These are phyloP conservation scores for Micoletzkya japonica DNA, from an alignment of 2,888 invertebrate genomes.

Conservation along the genomic window DNA sequence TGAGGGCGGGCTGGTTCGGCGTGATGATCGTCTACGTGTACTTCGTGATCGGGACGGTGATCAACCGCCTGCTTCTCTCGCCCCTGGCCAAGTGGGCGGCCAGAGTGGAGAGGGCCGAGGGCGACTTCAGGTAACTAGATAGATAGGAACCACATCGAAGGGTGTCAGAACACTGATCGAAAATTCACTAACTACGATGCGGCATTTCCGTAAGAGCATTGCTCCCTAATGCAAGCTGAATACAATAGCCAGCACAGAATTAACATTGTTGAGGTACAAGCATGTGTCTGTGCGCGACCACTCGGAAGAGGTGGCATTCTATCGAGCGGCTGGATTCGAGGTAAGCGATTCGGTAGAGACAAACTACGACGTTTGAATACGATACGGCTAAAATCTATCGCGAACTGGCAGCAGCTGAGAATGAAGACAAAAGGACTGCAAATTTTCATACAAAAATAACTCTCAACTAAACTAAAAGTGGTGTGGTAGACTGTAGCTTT, in stretches of 20 bases:
- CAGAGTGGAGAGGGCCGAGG: conserved; percentile 69
- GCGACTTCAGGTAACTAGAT: conserved; percentile 71
- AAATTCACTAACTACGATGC: not conserved
- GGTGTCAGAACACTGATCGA: not conserved
- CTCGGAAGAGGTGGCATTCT: conserved; percentile 48
- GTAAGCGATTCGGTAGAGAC: too few species aligned
- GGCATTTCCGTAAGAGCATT: too few species aligned
- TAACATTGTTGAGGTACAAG: too few species aligned
- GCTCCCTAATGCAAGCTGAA: too few species aligned
- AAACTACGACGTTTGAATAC: too few species aligned
- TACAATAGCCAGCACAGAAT: too few species aligned
- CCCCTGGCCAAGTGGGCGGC: conserved; percentile 68
- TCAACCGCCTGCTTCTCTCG: conserved; percentile 70
- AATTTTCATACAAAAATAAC: too few species aligned
- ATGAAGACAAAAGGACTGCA: too few species aligned
- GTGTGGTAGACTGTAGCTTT: too few species aligned
- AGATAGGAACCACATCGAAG: conserved; percentile 7
- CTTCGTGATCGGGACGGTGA: conserved; percentile 68
- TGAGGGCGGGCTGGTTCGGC: conserved; percentile 69
- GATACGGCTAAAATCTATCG: too few species aligned
- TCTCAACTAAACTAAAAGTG: too few species aligned
- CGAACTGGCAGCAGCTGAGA: too few species aligned
- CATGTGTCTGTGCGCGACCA: conserved; percentile 52
- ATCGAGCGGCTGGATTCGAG: conserved; percentile 43
- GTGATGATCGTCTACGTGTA: conserved; percentile 68